These are phyloP conservation scores for Pedionomus torquatus DNA, from an alignment of 2,113 vertebrate genomes.

Conservation along the genomic window DNA sequence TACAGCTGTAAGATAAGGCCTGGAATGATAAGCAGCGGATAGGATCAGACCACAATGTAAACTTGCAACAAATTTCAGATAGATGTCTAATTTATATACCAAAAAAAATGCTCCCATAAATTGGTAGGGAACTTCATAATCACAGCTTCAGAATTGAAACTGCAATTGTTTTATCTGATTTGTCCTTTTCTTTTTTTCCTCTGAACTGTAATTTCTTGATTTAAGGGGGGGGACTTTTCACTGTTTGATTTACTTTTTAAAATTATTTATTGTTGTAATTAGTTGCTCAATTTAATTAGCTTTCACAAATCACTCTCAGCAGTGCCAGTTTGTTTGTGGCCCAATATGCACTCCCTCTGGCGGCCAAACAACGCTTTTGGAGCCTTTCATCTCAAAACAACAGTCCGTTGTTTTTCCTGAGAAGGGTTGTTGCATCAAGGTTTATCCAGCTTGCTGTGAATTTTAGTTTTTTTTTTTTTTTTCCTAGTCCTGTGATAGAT, in stretches of 20 bases:
- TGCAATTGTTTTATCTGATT: background rate
- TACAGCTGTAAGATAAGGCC: background rate
- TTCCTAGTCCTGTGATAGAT: background rate
- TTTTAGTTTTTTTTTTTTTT: background rate
- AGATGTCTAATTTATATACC: background rate
- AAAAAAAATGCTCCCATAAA: background rate
- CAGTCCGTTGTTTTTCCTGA: background rate
- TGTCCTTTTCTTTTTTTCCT: background rate
- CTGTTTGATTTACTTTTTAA: background rate
- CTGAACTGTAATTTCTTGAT: background rate
- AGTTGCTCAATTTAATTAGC: background rate
- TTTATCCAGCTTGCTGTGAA: background rate
- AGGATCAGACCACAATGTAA: background rate
- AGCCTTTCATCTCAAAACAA: background rate
- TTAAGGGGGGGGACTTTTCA: background rate
- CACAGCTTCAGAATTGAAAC: background rate
- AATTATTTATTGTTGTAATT: background rate
- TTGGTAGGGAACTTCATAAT: background rate
- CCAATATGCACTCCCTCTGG: conserved; percentile 40
- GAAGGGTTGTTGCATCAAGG: background rate
- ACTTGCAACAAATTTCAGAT: background rate
- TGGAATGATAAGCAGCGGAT: background rate
- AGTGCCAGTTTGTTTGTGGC: background rate
- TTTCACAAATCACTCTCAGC: background rate
- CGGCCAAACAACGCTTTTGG: background rate